These are phyloP conservation scores for Clunio marinus DNA, from an alignment of 2,888 invertebrate species.

Conservation along the genomic window DNA sequence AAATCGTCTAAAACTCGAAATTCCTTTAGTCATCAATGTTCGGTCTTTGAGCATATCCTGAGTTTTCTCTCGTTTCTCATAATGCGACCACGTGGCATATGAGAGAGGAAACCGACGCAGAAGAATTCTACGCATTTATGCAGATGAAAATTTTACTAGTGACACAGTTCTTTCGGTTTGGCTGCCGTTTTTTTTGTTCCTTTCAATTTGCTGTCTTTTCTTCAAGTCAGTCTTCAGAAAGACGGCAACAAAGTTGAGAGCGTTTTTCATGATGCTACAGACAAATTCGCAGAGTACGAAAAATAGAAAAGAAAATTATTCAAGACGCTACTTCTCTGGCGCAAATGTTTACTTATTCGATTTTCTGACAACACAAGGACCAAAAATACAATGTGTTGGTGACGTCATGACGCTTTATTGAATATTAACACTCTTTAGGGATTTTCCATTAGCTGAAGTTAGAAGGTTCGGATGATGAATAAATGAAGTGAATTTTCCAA, in stretches of 20 bases:
- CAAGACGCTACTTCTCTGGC: background rate
- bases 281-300: background rate
- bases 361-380: background rate
- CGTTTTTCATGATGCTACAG: background rate
- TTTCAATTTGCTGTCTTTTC: background rate
- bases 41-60: background rate
- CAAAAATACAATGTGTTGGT: background rate
- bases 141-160: conserved; percentile 1
- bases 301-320: background rate
- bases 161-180: conserved; percentile 14
- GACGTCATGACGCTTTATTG: background rate
- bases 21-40: background rate
- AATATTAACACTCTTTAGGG: background rate
- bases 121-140: conserved; percentile 5
- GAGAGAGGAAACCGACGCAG: conserved; percentile 14
- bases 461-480: background rate
- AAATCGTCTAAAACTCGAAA: conserved; percentile 15
- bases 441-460: background rate
- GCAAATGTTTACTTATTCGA: conserved; percentile 8
- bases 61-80: background rate
- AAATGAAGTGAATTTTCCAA: background rate
- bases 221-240: background rate
- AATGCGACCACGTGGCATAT: background rate
- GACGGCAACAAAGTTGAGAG: background rate
- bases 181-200: background rate